These are phyloP conservation scores for Hydraecia micacea DNA, from an alignment of 2,888 invertebrate genomes.

Conservation along the genomic window DNA sequence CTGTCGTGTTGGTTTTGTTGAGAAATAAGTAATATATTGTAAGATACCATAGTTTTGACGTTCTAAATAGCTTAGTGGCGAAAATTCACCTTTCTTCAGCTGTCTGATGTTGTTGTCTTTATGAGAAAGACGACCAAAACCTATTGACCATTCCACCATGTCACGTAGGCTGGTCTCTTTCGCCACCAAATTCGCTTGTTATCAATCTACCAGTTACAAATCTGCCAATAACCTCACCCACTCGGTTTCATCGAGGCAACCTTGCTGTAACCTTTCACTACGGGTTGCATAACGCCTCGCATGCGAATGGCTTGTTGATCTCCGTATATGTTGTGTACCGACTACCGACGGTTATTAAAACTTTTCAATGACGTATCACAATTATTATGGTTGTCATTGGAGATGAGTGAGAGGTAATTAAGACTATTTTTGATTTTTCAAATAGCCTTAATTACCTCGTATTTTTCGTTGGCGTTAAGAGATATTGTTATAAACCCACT, in stretches of 20 bases:
- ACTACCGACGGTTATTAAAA: slow-evolving; percentile 20
- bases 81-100: background rate
- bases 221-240: slow-evolving; percentile 27
- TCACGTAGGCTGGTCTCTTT: too few species aligned
- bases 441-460: too few species aligned
- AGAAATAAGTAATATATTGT: background rate
- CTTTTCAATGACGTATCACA: background rate
- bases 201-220: slow-evolving; percentile 14
- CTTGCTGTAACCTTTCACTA: slow-evolving; percentile 74
- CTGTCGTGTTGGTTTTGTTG: background rate
- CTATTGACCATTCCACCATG: background rate
- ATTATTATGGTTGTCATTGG: background rate
- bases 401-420: background rate
- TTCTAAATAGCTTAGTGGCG: background rate
- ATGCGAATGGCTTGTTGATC: slow-evolving; percentile 52
- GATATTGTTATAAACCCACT: background rate
- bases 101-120: background rate
- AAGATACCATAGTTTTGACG: background rate
- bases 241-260: slow-evolving; percentile 47
- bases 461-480: too few species aligned
- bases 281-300: slow-evolving; percentile 43
- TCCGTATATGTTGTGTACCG: slow-evolving; percentile 12
- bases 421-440: too few species aligned
- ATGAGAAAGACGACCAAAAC: background rate
- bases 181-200: background rate